Conservation (phyloP, 2,888 invertebrate genomes). For the Cephus sareptanus region DNA sequence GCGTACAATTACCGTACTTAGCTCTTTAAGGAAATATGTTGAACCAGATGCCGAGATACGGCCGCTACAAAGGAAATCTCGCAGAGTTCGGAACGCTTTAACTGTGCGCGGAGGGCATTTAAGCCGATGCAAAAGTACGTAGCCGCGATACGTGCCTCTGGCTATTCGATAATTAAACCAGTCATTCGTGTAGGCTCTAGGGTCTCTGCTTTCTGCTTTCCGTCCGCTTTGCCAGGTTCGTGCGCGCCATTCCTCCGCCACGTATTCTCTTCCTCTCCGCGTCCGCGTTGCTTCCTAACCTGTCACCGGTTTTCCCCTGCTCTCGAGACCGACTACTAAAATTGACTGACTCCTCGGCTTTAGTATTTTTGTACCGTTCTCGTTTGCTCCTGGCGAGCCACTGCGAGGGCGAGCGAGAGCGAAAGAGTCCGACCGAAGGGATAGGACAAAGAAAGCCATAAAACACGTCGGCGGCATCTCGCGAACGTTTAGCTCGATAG, state of each 20-base stretch:
- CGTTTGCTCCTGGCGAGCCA: neutral
- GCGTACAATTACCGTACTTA: neutral
- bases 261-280: neutral
- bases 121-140: neutral
- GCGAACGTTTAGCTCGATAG: neutral
- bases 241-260: neutral
- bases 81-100: neutral
- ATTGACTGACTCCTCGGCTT: neutral
- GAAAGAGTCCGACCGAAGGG: neutral
- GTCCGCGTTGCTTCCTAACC: neutral
- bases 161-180: constrained; percentile 25
- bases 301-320: neutral
- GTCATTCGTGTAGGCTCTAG: neutral
- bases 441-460: neutral
- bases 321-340: neutral
- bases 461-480: neutral
- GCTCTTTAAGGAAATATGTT: constrained; percentile 6
- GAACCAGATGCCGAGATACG: constrained; percentile 4
- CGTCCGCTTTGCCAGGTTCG: neutral
- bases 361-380: neutral
- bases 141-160: constrained; percentile 1
- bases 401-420: neutral
- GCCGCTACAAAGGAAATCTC: constrained; percentile 6
- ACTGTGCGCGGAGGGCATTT: constrained; percentile 2
- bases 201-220: neutral